Evolutionary conservation across 53 echinoderm and acorn worm genomes (phyloP).

Genomic region (Zoroaster sp.): DNA sequence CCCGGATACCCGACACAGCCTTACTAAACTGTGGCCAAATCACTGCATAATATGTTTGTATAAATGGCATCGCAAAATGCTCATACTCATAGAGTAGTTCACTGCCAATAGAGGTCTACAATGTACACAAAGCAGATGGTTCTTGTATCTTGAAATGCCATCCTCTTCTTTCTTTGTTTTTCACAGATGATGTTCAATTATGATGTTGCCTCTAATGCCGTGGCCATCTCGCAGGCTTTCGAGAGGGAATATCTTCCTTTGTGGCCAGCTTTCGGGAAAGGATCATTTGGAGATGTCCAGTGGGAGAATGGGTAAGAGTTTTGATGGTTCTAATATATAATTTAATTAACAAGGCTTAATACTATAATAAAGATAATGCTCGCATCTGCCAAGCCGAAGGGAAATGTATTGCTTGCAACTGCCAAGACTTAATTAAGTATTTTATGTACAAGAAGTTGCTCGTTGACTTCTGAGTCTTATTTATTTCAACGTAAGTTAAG

Average conservation of each 20-base stretch:
- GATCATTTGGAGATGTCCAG: slow-evolving; percentile 9
- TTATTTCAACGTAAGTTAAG: no score
- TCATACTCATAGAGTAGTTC: not conserved
- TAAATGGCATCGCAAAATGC: not conserved
- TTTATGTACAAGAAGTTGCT: not conserved
- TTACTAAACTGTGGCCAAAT: not conserved
- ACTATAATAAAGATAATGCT: not conserved
- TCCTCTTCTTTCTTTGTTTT: not conserved
- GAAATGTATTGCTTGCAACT: not conserved
- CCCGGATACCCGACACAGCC: no score
- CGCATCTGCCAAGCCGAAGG: not conserved
- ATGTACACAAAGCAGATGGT: not conserved
- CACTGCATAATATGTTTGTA: not conserved
- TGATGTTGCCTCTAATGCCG: slow-evolving; percentile 43
- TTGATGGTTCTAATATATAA: not conserved
- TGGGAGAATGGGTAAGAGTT: slow-evolving; percentile 52
- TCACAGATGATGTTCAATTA: slow-evolving; percentile 78
- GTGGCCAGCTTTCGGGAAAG: not conserved
- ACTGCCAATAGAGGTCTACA: not conserved
- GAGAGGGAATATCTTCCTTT: slow-evolving; percentile 64
- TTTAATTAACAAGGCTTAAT: not conserved
- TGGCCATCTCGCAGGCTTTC: slow-evolving; percentile 56
- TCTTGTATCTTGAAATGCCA: not conserved
- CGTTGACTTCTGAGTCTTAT: not conserved
- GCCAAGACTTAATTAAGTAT: not conserved